phyloP scores from a whole-genome alignment of 2,888 invertebrate species.

The Spilosoma lubricipeda region DNA sequence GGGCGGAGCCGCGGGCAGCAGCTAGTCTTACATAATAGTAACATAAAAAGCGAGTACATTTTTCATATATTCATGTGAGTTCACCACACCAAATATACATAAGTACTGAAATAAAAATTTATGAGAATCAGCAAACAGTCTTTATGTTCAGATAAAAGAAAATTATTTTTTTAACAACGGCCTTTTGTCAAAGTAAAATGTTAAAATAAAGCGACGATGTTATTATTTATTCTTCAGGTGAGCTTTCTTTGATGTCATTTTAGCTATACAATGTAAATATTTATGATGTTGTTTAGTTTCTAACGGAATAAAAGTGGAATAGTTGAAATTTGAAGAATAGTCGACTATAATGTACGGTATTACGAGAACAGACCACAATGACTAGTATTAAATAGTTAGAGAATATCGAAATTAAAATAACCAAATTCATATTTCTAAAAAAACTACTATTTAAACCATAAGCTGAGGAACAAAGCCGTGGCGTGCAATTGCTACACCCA shows the following conservation, averaged over 20 bases:
- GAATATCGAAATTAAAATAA: too few relatives aligned
- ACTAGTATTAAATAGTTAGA: too few relatives aligned
- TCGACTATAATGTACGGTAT: not conserved
- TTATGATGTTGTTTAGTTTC: not conserved
- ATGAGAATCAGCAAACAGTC: not conserved
- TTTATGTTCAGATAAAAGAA: not conserved
- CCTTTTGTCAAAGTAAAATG: not conserved
- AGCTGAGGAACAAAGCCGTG: too few relatives aligned
- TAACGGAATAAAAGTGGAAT: not conserved
- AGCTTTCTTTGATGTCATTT: not conserved
- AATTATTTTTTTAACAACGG: not conserved
- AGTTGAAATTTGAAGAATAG: not conserved
- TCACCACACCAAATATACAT: constrained; percentile 2
- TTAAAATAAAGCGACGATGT: not conserved
- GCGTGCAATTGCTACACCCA: too few relatives aligned
- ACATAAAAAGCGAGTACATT: not conserved
- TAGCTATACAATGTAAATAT: not conserved
- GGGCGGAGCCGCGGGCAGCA: too few relatives aligned
- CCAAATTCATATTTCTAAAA: too few relatives aligned
- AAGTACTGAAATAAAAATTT: constrained; percentile 1
- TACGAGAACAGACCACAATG: too few relatives aligned
- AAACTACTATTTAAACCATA: too few relatives aligned
- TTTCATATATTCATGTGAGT: not conserved
- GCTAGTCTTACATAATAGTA: not conserved
- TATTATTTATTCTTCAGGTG: not conserved